Evolutionary conservation across 2,888 invertebrate species (phyloP), one percentile per base, ranked within the genome.

Genomic region (Oxytorus armatus): DNA sequence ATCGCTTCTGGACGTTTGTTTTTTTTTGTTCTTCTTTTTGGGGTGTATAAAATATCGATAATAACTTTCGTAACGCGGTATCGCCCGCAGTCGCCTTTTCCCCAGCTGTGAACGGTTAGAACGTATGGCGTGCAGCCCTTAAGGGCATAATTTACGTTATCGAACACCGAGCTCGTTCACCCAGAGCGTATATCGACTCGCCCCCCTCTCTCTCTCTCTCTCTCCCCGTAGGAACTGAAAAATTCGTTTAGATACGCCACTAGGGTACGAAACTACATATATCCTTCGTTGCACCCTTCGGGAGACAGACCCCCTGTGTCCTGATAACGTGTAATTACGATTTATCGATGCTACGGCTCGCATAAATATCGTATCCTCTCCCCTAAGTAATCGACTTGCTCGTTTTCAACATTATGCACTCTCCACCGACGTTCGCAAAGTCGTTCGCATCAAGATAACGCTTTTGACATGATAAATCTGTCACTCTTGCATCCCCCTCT

Each of bases 281-380:
- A n/a, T n/a, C 59, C 25, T 49, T 25, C 63, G 63, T 65, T 25
- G 16, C 25, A 49, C 29, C 75, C 68, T 33, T n/a, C 39, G 55
- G 18, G 29, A 18, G 16, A 42, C 53, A 25, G 7, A 69, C 53
- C 29, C 69, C 57, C 68, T 65, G 4, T 47, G 63, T 75, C 57
- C 53, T 84, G 79, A 86, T 88, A 85, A 88, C 86, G 87, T 79
- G 85, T 85, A 88, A 87, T 88, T 87, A 87, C 83, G 77, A 77
- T 82, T 84, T 83, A 86, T 87, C 84, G 81, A 81, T 57, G 59
- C 59, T 39, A 47, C 51, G 23, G 14, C 49, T 18, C 51, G 16
- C 21, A 49, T 33, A 49, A 3, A 49, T 23, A 8, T 39, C 7
- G 8, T 11, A 29, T 25, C 21, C 5, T 3, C n/a, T 5, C 16